These are phyloP conservation scores for Eudorcas thomsonii DNA, from an alignment of 2,113 vertebrate species.

Conservation along the genomic window DNA sequence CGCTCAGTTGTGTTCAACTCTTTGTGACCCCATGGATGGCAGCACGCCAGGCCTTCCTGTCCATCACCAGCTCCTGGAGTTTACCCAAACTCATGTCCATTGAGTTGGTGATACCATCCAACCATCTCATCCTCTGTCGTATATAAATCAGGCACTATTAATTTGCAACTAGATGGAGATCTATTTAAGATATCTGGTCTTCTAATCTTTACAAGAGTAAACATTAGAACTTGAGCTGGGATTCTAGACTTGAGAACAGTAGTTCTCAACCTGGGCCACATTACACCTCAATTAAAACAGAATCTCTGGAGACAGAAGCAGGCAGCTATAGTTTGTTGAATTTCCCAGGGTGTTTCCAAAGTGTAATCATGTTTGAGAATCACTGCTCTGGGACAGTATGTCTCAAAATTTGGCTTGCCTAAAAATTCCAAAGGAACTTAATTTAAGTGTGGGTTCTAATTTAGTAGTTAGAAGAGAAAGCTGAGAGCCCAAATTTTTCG, in stretches of 20 bases:
- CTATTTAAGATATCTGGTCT: background rate
- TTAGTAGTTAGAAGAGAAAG: background rate
- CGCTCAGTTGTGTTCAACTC: background rate
- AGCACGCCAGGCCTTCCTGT: background rate
- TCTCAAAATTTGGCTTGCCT: background rate
- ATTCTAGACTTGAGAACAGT: background rate
- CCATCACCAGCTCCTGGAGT: background rate
- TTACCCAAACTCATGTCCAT: background rate
- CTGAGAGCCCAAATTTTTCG: background rate
- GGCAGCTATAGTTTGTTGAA: background rate
- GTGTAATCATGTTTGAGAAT: background rate
- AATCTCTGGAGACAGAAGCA: background rate
- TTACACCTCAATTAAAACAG: background rate
- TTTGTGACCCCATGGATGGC: background rate
- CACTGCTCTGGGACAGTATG: background rate
- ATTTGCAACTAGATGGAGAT: background rate
- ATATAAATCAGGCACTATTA: background rate
- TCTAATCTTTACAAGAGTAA: background rate
- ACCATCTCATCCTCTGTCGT: fast-evolving
- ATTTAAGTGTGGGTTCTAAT: background rate
- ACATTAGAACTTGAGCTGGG: background rate
- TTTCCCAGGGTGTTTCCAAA: background rate
- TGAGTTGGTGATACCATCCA: background rate
- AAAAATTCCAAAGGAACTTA: background rate
- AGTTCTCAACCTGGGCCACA: background rate